Evolutionary conservation across 2,797 vertebrate species (phyloP), one percentile per base, ranked within the genome.

Genomic region (Spheniscus humboldti): DNA sequence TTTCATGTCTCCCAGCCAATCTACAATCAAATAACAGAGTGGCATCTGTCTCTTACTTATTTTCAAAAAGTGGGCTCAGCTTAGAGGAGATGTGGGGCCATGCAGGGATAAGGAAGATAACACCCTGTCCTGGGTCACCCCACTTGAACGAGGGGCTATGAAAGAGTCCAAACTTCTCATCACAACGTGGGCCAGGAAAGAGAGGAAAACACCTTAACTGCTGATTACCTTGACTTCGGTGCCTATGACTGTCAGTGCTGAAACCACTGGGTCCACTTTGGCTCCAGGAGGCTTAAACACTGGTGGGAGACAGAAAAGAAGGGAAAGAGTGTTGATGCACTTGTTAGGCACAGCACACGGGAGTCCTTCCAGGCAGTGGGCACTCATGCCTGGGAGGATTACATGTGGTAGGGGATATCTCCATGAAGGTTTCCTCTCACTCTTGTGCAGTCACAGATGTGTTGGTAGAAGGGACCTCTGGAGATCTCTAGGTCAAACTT

Each of bases 331-430:
- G 52, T 53, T 67, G 53, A 11, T 53, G 41, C 35, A 13, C 9
- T 39, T 37, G 45, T 23, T 35, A 41, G 48, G 7, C 33, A 59
- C 22, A 66, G 79, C 24, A 59, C 39, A 71, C 15, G 16, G 8
- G 11, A 55, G 16, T 35, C 28, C 48, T 79, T 84, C 52, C 31
- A 81, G 56, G 41, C 59, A 35, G 57, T 5, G 56, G 22, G 25
- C 45, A 28, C 39, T 68, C 16, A 24, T 17, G 24, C 53, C n/a
- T 30, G 20, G 27, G 35, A 73, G 35, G 39, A 22, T 52, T 48
- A 15, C 23, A 28, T 0, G 0, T 23, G n/a, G 10, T 24, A 33
- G 66, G 14, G 3, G 4, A 28, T 53, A 10, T 50, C 5, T 30
- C 39, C 23, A 14, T 7, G 20, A 59, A 71, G 18, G 15, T 13